Evolutionary conservation across 2,113 vertebrate genomes (phyloP), one percentile per base, ranked within the genome.

Genomic region (Buteo buteo): DNA sequence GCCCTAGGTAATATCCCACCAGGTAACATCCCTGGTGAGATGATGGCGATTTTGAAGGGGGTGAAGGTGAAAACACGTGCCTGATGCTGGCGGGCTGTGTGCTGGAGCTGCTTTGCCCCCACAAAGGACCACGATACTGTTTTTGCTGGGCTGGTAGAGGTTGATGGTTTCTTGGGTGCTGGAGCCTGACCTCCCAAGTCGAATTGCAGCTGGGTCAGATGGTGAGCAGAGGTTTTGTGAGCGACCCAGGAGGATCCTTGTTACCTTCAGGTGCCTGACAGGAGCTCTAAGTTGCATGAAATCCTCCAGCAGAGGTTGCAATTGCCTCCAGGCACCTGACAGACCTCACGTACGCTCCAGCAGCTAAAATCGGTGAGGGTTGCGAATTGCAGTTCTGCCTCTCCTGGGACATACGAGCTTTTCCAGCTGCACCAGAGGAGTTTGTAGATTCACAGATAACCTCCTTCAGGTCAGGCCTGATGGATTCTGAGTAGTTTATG

Each of bases 281-380:
- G 91, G 82, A 94, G 74, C 71, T 73, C 16, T 34, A 82, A 94
- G 82, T 7, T 29, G 18, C 74, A 84, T 67, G 93, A 88, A 95
- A 95, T 94, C 74, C 95, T 95, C 84, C 94, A 95, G 93, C 74
- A 95, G 94, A 97, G 93, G 91, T 12, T 97, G 97, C 89, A 84
- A 7, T 94, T 93, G 97, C 95, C 93, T 88, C 95, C 95, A 88
- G 94, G 95, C 94, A 96, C 94, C 82, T 95, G 95, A 66, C 78
- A 96, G 86, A 65, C 71, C 95, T 96, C 96, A 96, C 89, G 87
- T 96, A 97, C 42, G 4, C 93, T 87, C 49, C 24, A 59, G 89
- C 73, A 95, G 87, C 91, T 91, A 70, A 80, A 88, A 73, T 16
- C 3, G 6, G 94, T 19, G 61, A 94, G 74, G 87, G 78, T 0